Evolutionary conservation across 2,797 vertebrate species (phyloP), one percentile per base, ranked within the genome.

Genomic region (Loris lydekkerianus): DNA sequence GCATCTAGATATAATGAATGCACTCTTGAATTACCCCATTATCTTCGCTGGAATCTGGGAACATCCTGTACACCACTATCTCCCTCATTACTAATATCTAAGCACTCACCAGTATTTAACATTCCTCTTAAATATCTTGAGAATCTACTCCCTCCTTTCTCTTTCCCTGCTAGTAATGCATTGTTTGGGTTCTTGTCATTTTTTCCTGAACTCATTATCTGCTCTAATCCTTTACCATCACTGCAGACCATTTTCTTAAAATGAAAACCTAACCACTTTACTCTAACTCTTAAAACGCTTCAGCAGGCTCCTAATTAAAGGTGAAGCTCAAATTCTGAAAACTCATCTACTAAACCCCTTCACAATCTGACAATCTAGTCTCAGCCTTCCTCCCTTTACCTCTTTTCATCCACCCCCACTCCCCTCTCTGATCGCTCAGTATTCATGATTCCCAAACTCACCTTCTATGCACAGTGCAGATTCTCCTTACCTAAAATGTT

Each of bases 211-310:
- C 80, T 95, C 70, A 89, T 96, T 90, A 90, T 76, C 73, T 65
- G 37, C 43, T 84, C 70, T 77, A 93, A 89, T 93, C 70, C 63
- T 93, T 95, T 89, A 61, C 83, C 9, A 53, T 97, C 93, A 84
- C 80, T 91, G 80, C 67, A 96, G 89, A 84, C 72, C 14, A 72
- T 81, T 96, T 95, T 95, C 80, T 92, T 96, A 91, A 97, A 96
- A 75, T 96, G 61, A 60, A 94, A 89, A 96, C 93, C 60, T 89
- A 49, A 87, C 83, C 56, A 81, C 86, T 96, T 92, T 86, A 93
- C 60, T 95, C 37, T 40, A 56, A 49, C 86, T 80, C 78, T 89
- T 95, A 93, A 93, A 95, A 89, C 70, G 37, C 78, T 92, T 83
- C 75, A 91, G 14, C 37, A 92, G 60, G 27, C 60, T 88, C 94